Conservation (phyloP, 1,140 invertebrate genomes). For the Prorops nasuta region DNA sequence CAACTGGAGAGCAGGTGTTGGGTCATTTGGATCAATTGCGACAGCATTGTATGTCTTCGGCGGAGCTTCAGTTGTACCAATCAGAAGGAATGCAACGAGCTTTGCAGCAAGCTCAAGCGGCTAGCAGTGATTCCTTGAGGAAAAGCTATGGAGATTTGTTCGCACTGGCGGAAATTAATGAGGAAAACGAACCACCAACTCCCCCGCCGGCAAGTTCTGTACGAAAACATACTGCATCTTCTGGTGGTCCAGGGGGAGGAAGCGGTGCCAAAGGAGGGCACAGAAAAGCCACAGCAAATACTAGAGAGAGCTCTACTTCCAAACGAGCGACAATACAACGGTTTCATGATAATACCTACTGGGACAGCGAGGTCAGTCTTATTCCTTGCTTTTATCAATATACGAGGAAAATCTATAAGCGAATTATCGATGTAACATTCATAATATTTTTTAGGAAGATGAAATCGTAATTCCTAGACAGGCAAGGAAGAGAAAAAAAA, state of each 20-base stretch:
- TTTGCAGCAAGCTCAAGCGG: conserved; percentile 74
- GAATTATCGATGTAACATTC: too few relatives aligned
- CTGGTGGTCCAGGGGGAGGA: conserved; percentile 34
- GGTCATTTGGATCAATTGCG: conserved; percentile 90
- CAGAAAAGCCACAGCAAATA: conserved; percentile 49
- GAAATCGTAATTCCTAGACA: conserved; percentile 82
- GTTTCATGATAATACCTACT: conserved; percentile 51
- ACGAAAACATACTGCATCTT: conserved; percentile 56
- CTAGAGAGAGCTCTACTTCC: conserved; percentile 53
- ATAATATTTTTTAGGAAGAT: conserved; percentile 68
- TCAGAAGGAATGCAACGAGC: conserved; percentile 88
- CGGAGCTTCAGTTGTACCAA: conserved; percentile 67
- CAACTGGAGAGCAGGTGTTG: conserved; percentile 78
- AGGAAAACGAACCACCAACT: conserved; percentile 58
- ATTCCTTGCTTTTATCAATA: background rate
- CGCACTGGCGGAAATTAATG: conserved; percentile 85
- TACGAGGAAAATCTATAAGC: background rate
- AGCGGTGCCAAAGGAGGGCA: conserved; percentile 51
- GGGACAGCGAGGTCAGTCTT: conserved; percentile 69
- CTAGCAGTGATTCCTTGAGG: conserved; percentile 80
- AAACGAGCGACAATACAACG: too few relatives aligned
- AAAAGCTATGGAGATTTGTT: conserved; percentile 90
- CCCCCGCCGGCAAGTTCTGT: conserved; percentile 56
- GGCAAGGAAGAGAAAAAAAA: conserved; percentile 83
- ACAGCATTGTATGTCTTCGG: conserved; percentile 65